These are phyloP conservation scores for Marisa cornuarietis DNA, from an alignment of 1,140 invertebrate species.

Conservation along the genomic window DNA sequence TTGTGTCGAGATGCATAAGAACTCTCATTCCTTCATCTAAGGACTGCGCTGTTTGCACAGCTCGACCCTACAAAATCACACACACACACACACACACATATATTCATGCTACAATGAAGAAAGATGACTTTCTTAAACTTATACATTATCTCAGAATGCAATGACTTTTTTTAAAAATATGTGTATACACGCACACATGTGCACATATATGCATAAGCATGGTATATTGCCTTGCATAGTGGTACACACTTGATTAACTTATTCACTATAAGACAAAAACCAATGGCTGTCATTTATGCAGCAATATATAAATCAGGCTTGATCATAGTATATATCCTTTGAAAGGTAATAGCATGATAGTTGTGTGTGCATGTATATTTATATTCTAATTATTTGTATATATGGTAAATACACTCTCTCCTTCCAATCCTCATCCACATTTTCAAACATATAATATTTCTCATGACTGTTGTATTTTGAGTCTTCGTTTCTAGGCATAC, in stretches of 20 bases:
- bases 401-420: neutral
- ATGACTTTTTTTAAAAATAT: neutral
- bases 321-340: no score
- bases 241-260: no score
- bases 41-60: slow-evolving; percentile 76
- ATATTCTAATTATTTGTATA: neutral
- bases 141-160: no score
- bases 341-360: no score
- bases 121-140: neutral
- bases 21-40: slow-evolving; percentile 77
- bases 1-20: slow-evolving; percentile 70
- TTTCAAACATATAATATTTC: neutral
- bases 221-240: no score
- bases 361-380: neutral
- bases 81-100: neutral
- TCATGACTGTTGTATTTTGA: neutral
- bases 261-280: no score
- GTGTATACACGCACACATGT: no score
- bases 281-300: no score
- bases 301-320: no score
- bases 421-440: neutral
- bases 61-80: slow-evolving; percentile 70
- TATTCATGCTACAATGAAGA: no score
- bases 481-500: neutral
- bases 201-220: neutral